phyloP scores from a whole-genome alignment of 2,888 invertebrate genomes.

The Baronia brevicornis region DNA sequence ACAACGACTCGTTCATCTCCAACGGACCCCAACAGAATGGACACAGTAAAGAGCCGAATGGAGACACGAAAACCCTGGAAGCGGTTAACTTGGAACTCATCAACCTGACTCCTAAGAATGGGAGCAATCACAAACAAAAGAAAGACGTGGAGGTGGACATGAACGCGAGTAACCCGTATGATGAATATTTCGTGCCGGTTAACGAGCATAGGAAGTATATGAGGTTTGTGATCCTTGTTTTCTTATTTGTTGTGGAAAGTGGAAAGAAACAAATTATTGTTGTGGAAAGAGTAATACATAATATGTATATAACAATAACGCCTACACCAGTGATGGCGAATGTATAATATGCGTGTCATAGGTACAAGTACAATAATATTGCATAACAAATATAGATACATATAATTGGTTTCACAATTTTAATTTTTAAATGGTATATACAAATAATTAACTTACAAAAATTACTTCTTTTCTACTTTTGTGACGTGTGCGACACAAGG shows the following conservation, averaged over 20 bases:
- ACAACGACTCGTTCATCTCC: constrained; percentile 69
- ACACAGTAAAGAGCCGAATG: constrained; percentile 56
- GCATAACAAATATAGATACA: too few relatives aligned
- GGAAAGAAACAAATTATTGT: too few relatives aligned
- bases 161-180: constrained; percentile 82
- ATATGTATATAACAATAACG: too few relatives aligned
- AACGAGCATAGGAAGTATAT: constrained; percentile 90
- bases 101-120: constrained; percentile 79
- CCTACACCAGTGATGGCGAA: too few relatives aligned
- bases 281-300: too few relatives aligned
- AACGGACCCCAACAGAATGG: constrained; percentile 53
- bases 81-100: constrained; percentile 88
- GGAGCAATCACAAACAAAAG: constrained; percentile 69
- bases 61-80: constrained; percentile 72
- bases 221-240: constrained; percentile 69
- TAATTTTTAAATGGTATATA: too few relatives aligned
- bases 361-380: too few relatives aligned
- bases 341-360: too few relatives aligned
- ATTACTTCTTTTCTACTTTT: too few relatives aligned
- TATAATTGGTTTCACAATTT: too few relatives aligned
- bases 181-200: constrained; percentile 90
- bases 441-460: too few relatives aligned
- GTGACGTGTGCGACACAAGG: too few relatives aligned
- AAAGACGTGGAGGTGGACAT: constrained; percentile 80
- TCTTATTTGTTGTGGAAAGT: not conserved